A percentile compares a stretch with the other conserved stretches of the same genome.
Evolutionary conservation across 2,113 vertebrate species (phyloP).

Genomic region (Raja brachyura): DNA sequence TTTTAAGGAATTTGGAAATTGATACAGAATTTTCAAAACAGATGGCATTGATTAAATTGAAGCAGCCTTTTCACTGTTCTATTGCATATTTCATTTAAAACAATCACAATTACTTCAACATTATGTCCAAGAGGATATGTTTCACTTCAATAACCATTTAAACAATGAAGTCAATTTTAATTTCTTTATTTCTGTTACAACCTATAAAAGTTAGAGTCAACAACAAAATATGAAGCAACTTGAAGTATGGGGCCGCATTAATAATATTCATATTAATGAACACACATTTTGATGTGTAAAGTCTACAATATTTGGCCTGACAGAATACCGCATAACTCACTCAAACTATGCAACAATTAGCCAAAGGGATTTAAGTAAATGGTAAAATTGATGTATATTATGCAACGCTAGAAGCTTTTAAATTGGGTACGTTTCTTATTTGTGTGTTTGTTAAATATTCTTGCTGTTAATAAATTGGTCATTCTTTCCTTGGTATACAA

Average conservation of each 20-base stretch:
- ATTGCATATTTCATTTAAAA: neutral
- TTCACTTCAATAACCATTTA: neutral
- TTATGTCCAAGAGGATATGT: neutral
- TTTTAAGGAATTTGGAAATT: slow-evolving; percentile 4
- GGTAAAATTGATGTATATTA: neutral
- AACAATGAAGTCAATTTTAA: neutral
- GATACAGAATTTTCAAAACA: neutral
- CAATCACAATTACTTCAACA: neutral
- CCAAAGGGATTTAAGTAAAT: neutral
- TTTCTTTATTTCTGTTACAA: neutral
- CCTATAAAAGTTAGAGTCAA: neutral
- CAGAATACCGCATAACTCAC: neutral
- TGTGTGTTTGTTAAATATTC: neutral
- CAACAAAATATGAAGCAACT: neutral
- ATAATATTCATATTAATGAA: neutral
- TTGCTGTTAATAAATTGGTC: neutral
- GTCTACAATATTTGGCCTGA: neutral
- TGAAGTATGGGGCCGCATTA: neutral
- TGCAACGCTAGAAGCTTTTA: too few species aligned
- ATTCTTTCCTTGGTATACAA: neutral
- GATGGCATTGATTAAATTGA: neutral
- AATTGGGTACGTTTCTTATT: neutral
- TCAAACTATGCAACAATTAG: neutral
- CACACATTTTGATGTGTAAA: neutral
- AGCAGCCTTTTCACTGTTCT: neutral